These are phyloP conservation scores for Brienomyrus longianalis DNA, from an alignment of 2,113 vertebrate species.

Conservation along the genomic window DNA sequence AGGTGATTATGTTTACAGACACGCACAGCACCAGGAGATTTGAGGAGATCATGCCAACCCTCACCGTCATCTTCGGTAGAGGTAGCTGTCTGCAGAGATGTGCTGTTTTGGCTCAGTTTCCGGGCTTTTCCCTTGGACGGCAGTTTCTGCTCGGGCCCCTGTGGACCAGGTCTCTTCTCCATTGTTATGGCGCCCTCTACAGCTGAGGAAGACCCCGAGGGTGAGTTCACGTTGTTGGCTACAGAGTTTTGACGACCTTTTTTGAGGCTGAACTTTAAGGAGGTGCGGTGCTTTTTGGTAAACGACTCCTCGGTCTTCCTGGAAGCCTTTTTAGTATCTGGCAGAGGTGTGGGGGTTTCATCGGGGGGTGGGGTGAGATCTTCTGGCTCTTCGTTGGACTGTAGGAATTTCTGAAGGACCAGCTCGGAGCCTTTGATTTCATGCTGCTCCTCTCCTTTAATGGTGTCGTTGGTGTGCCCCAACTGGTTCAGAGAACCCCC, in stretches of 20 bases:
- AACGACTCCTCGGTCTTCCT: background rate
- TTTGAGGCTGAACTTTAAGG: background rate
- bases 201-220: background rate
- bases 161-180: slow-evolving; percentile 23
- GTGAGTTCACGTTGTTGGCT: background rate
- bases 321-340: background rate
- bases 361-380: background rate
- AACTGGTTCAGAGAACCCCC: slow-evolving; percentile 33
- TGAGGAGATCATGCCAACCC: background rate
- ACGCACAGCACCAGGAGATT: background rate
- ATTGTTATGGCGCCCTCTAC: background rate
- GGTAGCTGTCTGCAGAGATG: slow-evolving; percentile 29
- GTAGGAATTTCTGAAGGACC: slow-evolving; percentile 4
- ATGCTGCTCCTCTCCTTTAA: background rate
- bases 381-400: slow-evolving; percentile 36
- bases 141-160: slow-evolving; percentile 13
- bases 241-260: slow-evolving; percentile 9
- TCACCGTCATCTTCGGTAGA: slow-evolving; percentile 24
- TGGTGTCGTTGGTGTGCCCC: slow-evolving; percentile 24
- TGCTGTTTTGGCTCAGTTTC: slow-evolving; percentile 23
- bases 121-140: slow-evolving; percentile 23
- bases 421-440: background rate
- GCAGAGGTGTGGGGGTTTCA: background rate
- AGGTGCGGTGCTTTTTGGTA: slow-evolving; percentile 17
- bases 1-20: background rate